A percentile compares a stretch with the other conserved stretches of the same genome.
phyloP scores from a whole-genome alignment of 2,113 vertebrate species.

The Ciconia boyciana region DNA sequence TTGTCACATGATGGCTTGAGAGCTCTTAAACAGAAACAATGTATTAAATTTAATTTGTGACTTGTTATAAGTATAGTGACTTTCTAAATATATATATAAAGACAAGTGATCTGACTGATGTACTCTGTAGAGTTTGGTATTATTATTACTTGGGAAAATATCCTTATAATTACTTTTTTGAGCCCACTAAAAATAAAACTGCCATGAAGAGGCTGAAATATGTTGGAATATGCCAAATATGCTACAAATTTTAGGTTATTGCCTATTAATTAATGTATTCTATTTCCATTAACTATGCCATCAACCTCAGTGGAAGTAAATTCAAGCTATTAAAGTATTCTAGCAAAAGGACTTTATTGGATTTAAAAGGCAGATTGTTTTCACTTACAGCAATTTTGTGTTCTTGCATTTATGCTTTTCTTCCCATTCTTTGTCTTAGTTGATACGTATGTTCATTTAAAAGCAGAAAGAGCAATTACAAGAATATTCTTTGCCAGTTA shows the following conservation, averaged over 20 bases:
- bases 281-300: not conserved
- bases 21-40: not conserved
- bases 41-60: not conserved
- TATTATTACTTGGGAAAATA: not conserved
- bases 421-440: not conserved
- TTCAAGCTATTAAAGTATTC: not conserved
- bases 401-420: not conserved
- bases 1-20: not conserved
- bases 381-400: not conserved
- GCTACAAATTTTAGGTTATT: not conserved
- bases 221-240: not conserved
- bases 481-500: not conserved
- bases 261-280: not conserved
- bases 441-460: not conserved
- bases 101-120: not conserved
- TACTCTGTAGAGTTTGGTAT: not conserved
- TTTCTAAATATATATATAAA: not conserved
- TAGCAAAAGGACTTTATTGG: not conserved
- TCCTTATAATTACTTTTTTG: not conserved
- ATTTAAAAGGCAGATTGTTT: not conserved
- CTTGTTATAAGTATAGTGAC: not conserved
- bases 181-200: not conserved
- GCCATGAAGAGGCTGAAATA: not conserved
- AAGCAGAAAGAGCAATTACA: not conserved
- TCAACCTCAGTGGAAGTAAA: not conserved